phyloP scores from a whole-genome alignment of 2,888 invertebrate genomes.

The Nasonia oneida region DNA sequence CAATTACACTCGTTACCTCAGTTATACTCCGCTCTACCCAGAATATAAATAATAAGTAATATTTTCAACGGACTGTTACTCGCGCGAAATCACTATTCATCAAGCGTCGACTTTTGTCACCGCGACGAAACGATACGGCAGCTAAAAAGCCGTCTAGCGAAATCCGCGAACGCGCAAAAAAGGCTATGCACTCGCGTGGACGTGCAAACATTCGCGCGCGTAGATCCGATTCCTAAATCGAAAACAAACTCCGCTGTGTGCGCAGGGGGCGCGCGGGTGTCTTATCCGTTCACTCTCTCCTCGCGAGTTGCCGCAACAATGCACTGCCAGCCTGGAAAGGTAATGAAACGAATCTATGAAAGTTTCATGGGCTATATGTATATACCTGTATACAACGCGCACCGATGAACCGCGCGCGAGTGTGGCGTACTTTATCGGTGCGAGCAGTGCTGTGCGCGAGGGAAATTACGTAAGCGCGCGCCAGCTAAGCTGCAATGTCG shows the following conservation, averaged over 20 bases:
- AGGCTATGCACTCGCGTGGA: neutral
- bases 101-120: constrained; percentile 23
- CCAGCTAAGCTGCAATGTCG: neutral
- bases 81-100: constrained; percentile 26
- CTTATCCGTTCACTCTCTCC: constrained; percentile 19
- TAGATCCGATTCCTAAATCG: constrained; percentile 39
- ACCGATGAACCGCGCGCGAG: constrained; percentile 25
- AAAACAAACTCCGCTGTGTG: neutral
- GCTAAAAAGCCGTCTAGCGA: constrained; percentile 43
- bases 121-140: constrained; percentile 20
- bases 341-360: constrained; percentile 62
- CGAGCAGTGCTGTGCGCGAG: neutral
- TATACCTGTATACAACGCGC: neutral
- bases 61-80: neutral
- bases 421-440: neutral
- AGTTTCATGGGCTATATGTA: constrained; percentile 49
- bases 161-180: neutral
- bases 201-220: constrained; percentile 58
- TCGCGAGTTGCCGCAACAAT: constrained; percentile 45
- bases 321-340: constrained; percentile 55
- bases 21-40: neutral
- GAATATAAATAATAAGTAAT: neutral
- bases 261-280: neutral
- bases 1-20: neutral
- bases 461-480: constrained; percentile 27